These are phyloP conservation scores for Marmota monax DNA, from an alignment of 2,113 vertebrate genomes.

Conservation along the genomic window DNA sequence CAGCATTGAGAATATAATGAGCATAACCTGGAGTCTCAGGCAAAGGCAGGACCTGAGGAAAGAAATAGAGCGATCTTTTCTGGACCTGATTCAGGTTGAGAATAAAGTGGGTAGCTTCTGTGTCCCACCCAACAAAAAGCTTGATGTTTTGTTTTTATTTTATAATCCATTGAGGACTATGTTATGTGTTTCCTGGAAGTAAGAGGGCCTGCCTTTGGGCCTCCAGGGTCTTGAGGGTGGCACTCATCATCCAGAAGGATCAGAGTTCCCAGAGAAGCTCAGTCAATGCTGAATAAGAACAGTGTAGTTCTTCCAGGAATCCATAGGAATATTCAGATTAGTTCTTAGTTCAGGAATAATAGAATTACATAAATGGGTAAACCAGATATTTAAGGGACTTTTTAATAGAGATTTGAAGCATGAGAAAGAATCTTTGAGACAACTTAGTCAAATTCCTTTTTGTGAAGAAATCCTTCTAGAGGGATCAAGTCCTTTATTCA, in stretches of 20 bases:
- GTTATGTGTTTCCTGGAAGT: neutral
- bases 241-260: neutral
- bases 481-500: neutral
- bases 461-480: neutral
- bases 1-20: neutral
- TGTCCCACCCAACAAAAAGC: neutral
- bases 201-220: neutral
- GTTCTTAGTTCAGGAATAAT: conserved; percentile 11
- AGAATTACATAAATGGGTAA: conserved; percentile 4
- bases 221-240: neutral
- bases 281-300: neutral
- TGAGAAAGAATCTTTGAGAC: neutral
- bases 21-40: neutral
- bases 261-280: neutral
- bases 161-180: neutral
- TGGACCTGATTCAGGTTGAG: neutral
- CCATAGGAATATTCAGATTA: neutral
- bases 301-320: neutral
- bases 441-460: conserved; percentile 20
- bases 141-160: neutral
- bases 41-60: neutral
- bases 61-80: neutral
- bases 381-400: neutral
- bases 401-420: neutral
- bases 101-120: neutral